Evolutionary conservation across 2,888 invertebrate species (phyloP).

Genomic region (Celastrina argiolus): DNA sequence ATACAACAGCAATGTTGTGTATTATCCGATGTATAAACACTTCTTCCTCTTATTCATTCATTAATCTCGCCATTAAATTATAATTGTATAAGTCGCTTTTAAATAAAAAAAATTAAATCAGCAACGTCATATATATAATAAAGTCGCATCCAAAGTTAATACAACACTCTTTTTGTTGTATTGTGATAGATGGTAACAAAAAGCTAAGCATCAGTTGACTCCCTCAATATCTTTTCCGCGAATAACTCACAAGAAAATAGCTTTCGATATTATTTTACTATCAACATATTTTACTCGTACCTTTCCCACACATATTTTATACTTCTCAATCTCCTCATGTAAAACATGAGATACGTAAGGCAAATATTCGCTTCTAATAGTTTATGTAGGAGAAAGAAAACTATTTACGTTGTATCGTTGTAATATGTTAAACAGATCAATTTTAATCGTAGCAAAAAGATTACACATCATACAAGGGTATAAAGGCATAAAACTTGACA

Average conservation of each 20-base stretch:
- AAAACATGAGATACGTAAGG: not conserved
- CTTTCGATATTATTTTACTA: constrained; percentile 9
- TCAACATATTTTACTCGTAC: not conserved
- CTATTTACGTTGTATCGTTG: not conserved
- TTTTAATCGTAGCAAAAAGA: not conserved
- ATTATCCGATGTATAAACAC: no score
- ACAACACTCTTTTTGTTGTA: no score
- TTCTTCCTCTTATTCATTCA: no score
- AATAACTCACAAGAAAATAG: not conserved
- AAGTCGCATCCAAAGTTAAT: no score
- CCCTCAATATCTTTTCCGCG: not conserved
- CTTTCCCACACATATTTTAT: constrained; percentile 10
- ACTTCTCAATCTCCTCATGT: constrained; percentile 1
- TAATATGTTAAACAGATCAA: not conserved
- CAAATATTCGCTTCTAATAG: not conserved
- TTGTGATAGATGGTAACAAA: not conserved
- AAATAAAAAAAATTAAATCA: no score
- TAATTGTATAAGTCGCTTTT: no score
- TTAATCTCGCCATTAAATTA: no score
- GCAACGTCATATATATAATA: no score
- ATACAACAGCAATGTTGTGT: no score
- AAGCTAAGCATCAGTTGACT: not conserved
- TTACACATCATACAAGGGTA: not conserved
- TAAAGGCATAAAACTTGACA: not conserved
- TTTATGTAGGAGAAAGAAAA: not conserved